Conservation (phyloP, 2,113 vertebrate species). For the Fulica atra region DNA sequence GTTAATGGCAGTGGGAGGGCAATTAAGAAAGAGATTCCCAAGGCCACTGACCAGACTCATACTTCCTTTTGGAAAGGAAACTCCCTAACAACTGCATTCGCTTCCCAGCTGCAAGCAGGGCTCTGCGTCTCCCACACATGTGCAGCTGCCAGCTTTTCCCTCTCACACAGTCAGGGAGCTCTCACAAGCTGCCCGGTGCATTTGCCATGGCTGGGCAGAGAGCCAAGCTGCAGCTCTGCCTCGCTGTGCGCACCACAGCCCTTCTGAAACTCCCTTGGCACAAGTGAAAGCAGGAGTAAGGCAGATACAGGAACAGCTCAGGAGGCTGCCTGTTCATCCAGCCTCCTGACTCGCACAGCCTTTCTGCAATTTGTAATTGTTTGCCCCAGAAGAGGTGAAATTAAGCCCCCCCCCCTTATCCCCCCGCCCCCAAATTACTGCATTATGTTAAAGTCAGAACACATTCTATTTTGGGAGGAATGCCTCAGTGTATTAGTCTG, state of each 20-base stretch:
- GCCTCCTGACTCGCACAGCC: background rate
- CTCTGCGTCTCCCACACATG: background rate
- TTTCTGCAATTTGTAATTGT: background rate
- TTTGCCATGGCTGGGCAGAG: background rate
- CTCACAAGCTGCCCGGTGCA: background rate
- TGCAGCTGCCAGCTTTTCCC: background rate
- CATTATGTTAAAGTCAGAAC: background rate
- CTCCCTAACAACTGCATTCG: background rate
- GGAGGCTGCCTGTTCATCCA: background rate
- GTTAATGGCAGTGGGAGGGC: background rate
- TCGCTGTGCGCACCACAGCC: background rate
- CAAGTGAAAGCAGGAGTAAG: background rate
- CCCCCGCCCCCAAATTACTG: background rate
- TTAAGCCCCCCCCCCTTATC: background rate
- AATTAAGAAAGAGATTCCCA: background rate
- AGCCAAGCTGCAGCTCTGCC: background rate
- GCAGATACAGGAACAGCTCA: background rate
- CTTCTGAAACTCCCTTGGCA: background rate
- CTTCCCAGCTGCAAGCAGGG: background rate
- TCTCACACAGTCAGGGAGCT: fast-evolving
- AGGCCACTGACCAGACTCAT: background rate
- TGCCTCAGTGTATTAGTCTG: background rate
- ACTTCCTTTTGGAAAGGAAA: background rate
- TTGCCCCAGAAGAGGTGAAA: background rate
- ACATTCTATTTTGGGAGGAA: conserved; percentile 2